Conservation (phyloP, 2,113 vertebrate genomes). For the Plectropomus leopardus region DNA sequence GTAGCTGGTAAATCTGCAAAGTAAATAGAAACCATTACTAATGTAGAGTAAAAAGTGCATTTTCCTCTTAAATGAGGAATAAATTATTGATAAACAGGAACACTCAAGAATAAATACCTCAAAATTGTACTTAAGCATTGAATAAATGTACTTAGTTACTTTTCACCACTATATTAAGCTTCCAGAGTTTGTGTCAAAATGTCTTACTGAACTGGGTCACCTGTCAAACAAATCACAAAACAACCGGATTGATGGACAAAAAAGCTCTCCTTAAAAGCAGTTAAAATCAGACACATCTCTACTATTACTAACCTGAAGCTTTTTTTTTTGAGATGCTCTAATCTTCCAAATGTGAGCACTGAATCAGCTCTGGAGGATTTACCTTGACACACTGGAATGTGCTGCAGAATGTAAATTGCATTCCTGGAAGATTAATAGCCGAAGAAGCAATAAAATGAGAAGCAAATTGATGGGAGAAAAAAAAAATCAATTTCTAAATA, state of each 20-base stretch:
- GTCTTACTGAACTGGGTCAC: background rate
- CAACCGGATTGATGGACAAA: background rate
- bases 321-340: background rate
- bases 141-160: background rate
- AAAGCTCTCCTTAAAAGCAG: background rate
- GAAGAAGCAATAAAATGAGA: background rate
- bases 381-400: conserved; percentile 15
- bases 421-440: conserved; percentile 19
- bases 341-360: background rate
- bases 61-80: background rate
- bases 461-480: background rate
- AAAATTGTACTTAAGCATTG: background rate
- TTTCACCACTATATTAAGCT: background rate
- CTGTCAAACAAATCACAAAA: background rate
- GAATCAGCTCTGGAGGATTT: background rate
- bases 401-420: conserved; percentile 35
- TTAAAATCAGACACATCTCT: background rate
- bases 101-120: background rate
- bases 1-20: no score
- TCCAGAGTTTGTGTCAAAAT: background rate
- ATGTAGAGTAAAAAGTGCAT: no score
- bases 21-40: no score
- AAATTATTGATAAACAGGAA: background rate
- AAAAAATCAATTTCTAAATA: conserved; percentile 10
- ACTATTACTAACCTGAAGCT: background rate